These are phyloP conservation scores for Tetropium fuscum DNA, from an alignment of 2,888 invertebrate genomes.

Conservation along the genomic window DNA sequence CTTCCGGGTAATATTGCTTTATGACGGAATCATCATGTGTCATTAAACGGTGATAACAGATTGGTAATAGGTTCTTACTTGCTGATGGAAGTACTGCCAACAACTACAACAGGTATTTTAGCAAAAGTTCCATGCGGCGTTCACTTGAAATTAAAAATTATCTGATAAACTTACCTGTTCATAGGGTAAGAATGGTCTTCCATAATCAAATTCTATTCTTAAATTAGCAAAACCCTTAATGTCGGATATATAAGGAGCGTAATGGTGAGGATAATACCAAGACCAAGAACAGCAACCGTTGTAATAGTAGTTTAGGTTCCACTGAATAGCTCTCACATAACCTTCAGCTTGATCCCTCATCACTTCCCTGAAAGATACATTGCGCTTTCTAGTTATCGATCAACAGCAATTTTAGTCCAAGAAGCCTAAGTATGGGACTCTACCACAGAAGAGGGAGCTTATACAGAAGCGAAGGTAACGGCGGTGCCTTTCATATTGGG, in stretches of 20 bases:
- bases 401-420: too few species aligned
- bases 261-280: constrained; percentile 98
- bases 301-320: constrained; percentile 97
- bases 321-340: constrained; percentile 94
- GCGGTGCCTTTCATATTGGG: too few species aligned
- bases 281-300: constrained; percentile 97
- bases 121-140: too few species aligned
- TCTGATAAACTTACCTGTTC: constrained; percentile 75
- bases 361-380: constrained; percentile 72
- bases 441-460: too few species aligned
- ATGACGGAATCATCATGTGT: constrained; percentile 82
- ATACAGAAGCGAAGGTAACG: too few species aligned
- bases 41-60: constrained; percentile 84
- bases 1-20: constrained; percentile 88
- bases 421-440: too few species aligned
- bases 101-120: constrained; percentile 70
- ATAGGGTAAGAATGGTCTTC: constrained; percentile 92
- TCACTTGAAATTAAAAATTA: neutral
- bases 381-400: too few species aligned
- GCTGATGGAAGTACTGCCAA: constrained; percentile 89
- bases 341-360: constrained; percentile 85
- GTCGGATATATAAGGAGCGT: constrained; percentile 96
- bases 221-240: constrained; percentile 80
- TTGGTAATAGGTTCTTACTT: constrained; percentile 83
- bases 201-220: constrained; percentile 85